These are phyloP conservation scores for Monochamus alternatus DNA, from an alignment of 2,888 invertebrate species.

Conservation along the genomic window DNA sequence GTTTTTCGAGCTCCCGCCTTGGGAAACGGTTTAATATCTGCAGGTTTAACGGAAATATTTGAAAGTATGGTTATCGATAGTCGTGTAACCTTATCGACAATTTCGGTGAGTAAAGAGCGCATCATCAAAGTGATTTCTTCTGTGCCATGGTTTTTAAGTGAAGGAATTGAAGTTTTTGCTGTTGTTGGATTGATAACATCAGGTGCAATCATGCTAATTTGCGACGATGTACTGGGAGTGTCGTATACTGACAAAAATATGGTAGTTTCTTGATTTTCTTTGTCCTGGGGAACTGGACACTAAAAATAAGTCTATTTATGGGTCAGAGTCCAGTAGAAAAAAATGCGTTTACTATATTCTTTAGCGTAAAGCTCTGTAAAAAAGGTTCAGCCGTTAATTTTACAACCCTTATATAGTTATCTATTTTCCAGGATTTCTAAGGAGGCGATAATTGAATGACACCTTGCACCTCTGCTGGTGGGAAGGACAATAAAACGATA, in stretches of 20 bases:
- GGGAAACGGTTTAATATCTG: constrained; percentile 13
- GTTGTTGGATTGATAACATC: background rate
- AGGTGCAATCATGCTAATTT: background rate
- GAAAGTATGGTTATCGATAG: background rate
- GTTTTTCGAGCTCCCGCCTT: background rate
- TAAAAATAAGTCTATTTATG: background rate
- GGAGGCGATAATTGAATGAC: constrained; percentile 54
- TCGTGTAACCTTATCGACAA: background rate
- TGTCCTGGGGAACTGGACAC: background rate
- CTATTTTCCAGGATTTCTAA: constrained; percentile 50
- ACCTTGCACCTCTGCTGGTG: constrained; percentile 60
- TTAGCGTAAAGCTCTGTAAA: constrained; percentile 42
- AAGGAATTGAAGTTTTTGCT: background rate
- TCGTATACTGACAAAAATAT: background rate
- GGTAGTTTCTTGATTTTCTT: background rate
- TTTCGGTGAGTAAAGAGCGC: background rate
- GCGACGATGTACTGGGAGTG: background rate
- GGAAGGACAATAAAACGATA: constrained; percentile 61
- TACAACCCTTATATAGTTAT: constrained; percentile 57
- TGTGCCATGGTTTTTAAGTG: background rate
- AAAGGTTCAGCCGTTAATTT: constrained; percentile 46
- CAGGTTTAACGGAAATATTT: background rate
- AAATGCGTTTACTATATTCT: constrained; percentile 23
- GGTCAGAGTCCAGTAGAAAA: background rate
- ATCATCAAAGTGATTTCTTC: constrained; percentile 1